Conservation (phyloP, 1,140 invertebrate genomes). For the Drosophila lini region DNA sequence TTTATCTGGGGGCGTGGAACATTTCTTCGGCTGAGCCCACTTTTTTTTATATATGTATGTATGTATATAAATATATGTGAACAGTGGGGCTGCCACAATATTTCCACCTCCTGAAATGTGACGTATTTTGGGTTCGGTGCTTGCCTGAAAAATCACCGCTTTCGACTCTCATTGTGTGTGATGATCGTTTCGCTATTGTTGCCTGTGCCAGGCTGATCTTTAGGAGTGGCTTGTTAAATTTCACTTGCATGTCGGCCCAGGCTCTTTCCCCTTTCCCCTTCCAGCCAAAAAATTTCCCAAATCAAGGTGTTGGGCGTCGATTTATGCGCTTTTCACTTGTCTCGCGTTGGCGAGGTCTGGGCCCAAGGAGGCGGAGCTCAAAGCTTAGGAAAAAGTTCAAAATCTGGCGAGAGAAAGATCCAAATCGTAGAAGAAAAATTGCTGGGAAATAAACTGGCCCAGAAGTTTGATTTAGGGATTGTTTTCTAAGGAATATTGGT, state of each 20-base stretch:
- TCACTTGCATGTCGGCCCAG: constrained; percentile 77
- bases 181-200: constrained; percentile 62
- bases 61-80: not conserved
- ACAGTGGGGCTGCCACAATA: constrained; percentile 64
- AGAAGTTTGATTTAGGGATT: constrained; percentile 12
- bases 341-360: constrained; percentile 46
- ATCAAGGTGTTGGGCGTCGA: constrained; percentile 73
- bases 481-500: constrained; percentile 8
- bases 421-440: constrained; percentile 32
- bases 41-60: constrained; percentile 39
- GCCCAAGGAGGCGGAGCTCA: constrained; percentile 35
- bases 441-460: constrained; percentile 21
- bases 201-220: constrained; percentile 42
- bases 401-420: constrained; percentile 27
- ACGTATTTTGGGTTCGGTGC: constrained; percentile 71
- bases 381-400: constrained; percentile 39
- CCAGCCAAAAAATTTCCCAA: constrained; percentile 13
- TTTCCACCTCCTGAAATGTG: constrained; percentile 76
- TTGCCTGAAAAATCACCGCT: constrained; percentile 71
- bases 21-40: constrained; percentile 66
- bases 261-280: constrained; percentile 17
- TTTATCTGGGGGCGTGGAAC: constrained; percentile 55
- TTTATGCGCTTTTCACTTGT: constrained; percentile 80
- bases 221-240: constrained; percentile 82
- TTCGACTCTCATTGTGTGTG: constrained; percentile 64